Evolutionary conservation across 2,113 vertebrate species (phyloP).

Genomic region (Nicator chloris): DNA sequence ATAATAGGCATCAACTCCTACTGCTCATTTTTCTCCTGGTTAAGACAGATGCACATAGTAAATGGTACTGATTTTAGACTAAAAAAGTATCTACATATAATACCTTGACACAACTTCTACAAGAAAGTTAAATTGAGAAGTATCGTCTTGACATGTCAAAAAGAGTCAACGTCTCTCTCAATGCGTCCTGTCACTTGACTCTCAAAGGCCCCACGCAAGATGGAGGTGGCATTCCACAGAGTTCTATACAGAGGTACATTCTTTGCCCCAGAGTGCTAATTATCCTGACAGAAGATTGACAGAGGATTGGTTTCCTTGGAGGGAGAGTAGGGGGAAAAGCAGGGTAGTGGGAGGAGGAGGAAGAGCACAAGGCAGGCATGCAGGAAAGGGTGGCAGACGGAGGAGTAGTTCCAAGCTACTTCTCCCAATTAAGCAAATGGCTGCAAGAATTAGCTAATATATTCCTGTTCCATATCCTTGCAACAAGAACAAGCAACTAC

Average conservation of each 20-base stretch:
- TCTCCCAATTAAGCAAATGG: neutral
- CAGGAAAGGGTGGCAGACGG: neutral
- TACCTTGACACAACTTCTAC: neutral
- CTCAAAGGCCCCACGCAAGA: neutral
- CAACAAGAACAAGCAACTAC: neutral
- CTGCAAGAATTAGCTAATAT: neutral
- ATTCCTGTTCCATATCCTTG: neutral
- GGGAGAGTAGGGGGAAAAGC: neutral
- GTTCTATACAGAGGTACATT: neutral
- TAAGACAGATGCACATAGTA: neutral
- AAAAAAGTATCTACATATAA: neutral
- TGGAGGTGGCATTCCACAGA: neutral
- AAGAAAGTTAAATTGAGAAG: neutral
- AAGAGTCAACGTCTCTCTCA: neutral
- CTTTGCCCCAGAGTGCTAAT: neutral
- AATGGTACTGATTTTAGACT: neutral
- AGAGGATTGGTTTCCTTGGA: neutral
- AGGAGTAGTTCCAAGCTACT: neutral
- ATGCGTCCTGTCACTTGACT: neutral
- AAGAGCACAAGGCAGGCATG: neutral
- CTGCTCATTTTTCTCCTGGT: neutral
- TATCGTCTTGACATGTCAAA: neutral
- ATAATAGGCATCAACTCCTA: neutral
- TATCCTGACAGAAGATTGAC: constrained; percentile 4
- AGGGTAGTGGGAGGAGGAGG: neutral